Percentiles rank a stretch among this genome's conserved stretches.
Conservation (phyloP, 2,888 invertebrate species). For the Penaeus monodon region DNA sequence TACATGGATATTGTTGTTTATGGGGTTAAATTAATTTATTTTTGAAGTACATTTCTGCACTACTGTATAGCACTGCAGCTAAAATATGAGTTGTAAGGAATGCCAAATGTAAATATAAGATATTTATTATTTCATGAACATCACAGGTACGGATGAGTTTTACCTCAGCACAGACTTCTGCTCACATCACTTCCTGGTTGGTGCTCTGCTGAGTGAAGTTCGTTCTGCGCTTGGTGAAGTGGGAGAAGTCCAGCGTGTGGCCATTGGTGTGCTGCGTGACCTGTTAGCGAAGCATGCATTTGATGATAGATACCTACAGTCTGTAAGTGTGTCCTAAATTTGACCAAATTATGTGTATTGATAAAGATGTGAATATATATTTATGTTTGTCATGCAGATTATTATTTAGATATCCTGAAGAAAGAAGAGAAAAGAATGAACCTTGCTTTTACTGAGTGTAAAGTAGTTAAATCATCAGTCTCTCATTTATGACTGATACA, state of each 20-base stretch:
- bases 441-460: too few species aligned
- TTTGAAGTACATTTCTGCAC: too few species aligned
- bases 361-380: too few species aligned
- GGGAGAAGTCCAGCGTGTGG: constrained; percentile 83
- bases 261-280: constrained; percentile 85
- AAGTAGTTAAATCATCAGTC: too few species aligned
- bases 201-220: constrained; percentile 88
- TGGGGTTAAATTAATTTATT: too few species aligned
- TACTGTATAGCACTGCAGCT: too few species aligned
- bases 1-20: neutral
- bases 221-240: constrained; percentile 88
- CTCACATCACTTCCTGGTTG: constrained; percentile 90
- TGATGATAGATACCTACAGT: constrained; percentile 88
- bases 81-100: too few species aligned
- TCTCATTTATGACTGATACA: too few species aligned
- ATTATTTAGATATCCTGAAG: too few species aligned
- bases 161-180: constrained; percentile 75
- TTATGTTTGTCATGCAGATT: too few species aligned
- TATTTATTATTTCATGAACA: neutral
- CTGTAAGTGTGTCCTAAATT: constrained; percentile 71
- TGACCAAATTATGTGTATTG: too few species aligned
- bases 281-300: constrained; percentile 93
- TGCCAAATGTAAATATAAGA: neutral
- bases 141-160: constrained; percentile 65
- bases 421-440: too few species aligned